Evolutionary conservation across 2,797 vertebrate species (phyloP).

Genomic region (Cetoscarus ocellatus): DNA sequence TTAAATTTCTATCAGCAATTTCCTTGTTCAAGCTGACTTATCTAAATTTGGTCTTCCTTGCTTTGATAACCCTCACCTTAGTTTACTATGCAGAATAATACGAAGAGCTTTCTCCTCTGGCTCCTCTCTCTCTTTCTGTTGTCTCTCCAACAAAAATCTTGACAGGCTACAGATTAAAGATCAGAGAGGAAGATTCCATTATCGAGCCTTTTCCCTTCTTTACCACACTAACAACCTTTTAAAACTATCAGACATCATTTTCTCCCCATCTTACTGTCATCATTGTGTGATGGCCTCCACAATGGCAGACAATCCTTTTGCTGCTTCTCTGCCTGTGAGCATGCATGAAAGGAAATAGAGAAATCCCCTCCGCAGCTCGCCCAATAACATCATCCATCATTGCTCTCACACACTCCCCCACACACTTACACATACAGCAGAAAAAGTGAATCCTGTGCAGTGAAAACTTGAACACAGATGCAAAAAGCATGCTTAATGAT

Average conservation of each 20-base stretch:
- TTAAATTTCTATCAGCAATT: constrained; percentile 26
- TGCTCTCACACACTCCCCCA: not conserved
- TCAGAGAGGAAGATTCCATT: constrained; percentile 51
- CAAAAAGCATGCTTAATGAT: not conserved
- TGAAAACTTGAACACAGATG: not conserved
- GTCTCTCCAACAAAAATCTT: constrained; percentile 22
- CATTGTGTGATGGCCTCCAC: constrained; percentile 9
- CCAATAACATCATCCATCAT: constrained; percentile 55
- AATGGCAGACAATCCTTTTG: constrained; percentile 26
- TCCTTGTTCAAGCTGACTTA: constrained; percentile 30
- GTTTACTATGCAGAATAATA: constrained; percentile 47
- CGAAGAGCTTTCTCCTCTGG: constrained; percentile 5
- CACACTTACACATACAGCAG: not conserved
- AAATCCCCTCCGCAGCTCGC: constrained; percentile 25
- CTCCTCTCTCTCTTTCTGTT: not conserved
- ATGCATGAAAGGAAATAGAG: constrained; percentile 33
- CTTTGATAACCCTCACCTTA: constrained; percentile 36
- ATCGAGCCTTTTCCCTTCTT: constrained; percentile 51
- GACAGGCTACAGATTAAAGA: constrained; percentile 53
- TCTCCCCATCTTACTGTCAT: constrained; percentile 38
- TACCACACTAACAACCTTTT: constrained; percentile 55
- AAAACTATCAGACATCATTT: constrained; percentile 56
- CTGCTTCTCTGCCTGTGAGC: constrained; percentile 7
- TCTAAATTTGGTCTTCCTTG: constrained; percentile 31
- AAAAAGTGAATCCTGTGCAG: not conserved